These are phyloP conservation scores for Corbicula japonica DNA, from an alignment of 2,888 invertebrate genomes.

Conservation along the genomic window DNA sequence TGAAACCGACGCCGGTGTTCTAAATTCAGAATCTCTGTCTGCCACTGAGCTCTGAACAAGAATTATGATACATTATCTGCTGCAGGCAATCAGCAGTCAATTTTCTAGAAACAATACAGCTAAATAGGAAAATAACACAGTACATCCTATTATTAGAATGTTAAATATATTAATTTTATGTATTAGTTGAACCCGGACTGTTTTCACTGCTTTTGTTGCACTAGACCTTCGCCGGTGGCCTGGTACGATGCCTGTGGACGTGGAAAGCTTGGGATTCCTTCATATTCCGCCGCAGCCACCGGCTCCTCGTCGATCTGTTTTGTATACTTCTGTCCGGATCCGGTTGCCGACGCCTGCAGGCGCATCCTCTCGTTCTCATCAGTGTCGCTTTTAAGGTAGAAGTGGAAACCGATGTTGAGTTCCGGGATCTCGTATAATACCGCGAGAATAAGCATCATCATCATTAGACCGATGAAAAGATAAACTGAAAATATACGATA, in stretches of 20 bases:
- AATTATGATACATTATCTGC: no score
- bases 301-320: constrained; percentile 79
- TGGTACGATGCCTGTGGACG: constrained; percentile 49
- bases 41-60: no score
- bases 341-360: constrained; percentile 66
- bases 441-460: constrained; percentile 94
- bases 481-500: constrained; percentile 89
- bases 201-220: no score
- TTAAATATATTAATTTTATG: no score
- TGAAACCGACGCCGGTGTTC: no score
- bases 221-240: constrained; percentile 14
- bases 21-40: no score
- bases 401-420: constrained; percentile 93
- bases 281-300: constrained; percentile 50
- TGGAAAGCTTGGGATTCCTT: constrained; percentile 65
- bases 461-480: constrained; percentile 92
- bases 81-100: no score
- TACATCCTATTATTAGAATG: no score
- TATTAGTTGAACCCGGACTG: no score
- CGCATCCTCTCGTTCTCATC: constrained; percentile 85
- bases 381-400: constrained; percentile 89
- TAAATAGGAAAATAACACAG: no score
- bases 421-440: constrained; percentile 96
- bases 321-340: constrained; percentile 76
- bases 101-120: no score